Conservation (phyloP, 2,113 vertebrate genomes). For the Thermophis baileyi region DNA sequence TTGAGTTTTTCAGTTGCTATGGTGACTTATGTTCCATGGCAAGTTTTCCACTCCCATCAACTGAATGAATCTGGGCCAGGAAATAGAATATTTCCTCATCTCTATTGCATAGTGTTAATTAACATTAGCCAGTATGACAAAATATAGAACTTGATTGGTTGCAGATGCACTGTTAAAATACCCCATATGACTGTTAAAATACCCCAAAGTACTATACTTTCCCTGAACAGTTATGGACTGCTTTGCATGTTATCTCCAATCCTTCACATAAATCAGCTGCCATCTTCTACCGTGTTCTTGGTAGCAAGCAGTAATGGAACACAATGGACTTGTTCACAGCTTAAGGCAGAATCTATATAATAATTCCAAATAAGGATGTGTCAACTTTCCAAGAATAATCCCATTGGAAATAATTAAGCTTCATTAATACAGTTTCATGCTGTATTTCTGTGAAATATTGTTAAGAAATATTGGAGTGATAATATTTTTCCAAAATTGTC, state of each 20-base stretch:
- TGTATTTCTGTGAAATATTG: constrained; percentile 24
- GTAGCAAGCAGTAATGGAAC: not conserved
- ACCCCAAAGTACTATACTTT: not conserved
- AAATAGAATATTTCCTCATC: not conserved
- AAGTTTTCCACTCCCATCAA: not conserved
- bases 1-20: not conserved
- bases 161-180: not conserved
- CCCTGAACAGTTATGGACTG: not conserved
- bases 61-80: not conserved
- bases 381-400: constrained; percentile 34
- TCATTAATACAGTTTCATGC: constrained; percentile 32
- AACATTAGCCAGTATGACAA: not conserved
- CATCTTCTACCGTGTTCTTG: not conserved
- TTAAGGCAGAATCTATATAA: constrained; percentile 34
- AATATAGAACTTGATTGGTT: not conserved
- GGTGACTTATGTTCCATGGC: not conserved
- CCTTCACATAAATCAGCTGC: not conserved
- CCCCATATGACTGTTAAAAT: not conserved
- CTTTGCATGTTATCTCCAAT: not conserved
- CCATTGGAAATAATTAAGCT: constrained; percentile 38
- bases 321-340: not conserved
- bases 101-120: not conserved
- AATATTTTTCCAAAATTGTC: constrained; percentile 16
- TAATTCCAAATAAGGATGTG: constrained; percentile 51
- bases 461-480: constrained; percentile 22